Evolutionary conservation across 2,888 invertebrate species (phyloP).

Genomic region (Zaprionus lineosus): DNA sequence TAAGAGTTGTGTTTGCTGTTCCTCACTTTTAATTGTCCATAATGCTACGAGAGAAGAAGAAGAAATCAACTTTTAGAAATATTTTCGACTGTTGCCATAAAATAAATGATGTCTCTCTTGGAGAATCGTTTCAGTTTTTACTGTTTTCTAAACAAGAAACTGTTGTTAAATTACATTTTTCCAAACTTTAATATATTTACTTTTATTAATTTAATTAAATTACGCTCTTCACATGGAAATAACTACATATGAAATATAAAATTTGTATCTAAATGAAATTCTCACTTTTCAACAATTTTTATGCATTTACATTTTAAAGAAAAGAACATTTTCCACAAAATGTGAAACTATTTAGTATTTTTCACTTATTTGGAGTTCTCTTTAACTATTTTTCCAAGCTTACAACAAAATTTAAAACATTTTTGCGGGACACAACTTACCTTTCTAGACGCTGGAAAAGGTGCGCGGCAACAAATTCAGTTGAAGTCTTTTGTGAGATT

Average conservation of each 20-base stretch:
- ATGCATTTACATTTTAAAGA: background rate
- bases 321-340: background rate
- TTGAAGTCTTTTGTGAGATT: slow-evolving; percentile 19
- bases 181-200: background rate
- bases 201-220: background rate
- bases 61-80: slow-evolving; percentile 31
- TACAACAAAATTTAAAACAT: background rate
- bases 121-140: no score
- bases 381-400: background rate
- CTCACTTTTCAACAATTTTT: background rate
- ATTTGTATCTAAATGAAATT: background rate
- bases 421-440: slow-evolving; percentile 35
- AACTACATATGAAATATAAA: no score
- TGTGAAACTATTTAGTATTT: no score
- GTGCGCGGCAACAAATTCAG: slow-evolving; percentile 25
- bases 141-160: no score
- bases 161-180: no score
- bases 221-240: no score
- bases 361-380: background rate
- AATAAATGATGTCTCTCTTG: no score
- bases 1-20: slow-evolving; percentile 3
- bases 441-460: slow-evolving; percentile 22
- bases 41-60: slow-evolving; percentile 41
- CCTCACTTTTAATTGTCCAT: slow-evolving; percentile 61
- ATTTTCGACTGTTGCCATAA: background rate